Conservation (phyloP, 2,113 vertebrate genomes). For the Zosterops hypoxanthus region DNA sequence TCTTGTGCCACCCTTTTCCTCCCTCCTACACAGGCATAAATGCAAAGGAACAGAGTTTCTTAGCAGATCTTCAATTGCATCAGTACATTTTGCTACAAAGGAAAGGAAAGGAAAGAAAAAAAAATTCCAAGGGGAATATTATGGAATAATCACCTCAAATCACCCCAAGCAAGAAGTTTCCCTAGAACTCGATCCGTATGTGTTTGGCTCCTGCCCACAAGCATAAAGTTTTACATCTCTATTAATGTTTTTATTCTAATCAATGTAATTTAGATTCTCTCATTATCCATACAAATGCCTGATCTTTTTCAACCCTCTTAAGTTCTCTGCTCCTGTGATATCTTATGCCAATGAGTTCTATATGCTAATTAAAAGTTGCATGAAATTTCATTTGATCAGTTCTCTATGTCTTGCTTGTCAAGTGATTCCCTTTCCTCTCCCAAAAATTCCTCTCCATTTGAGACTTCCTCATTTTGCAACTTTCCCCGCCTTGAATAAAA, state of each 20-base stretch:
- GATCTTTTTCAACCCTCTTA: conserved; percentile 10
- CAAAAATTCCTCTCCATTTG: not conserved
- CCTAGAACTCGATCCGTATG: not conserved
- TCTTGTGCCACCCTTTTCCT: not conserved
- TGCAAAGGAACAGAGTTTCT: not conserved
- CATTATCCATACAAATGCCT: not conserved
- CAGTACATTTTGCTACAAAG: not conserved
- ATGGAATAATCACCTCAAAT: not conserved
- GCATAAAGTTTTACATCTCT: not conserved
- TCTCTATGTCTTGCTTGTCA: not conserved
- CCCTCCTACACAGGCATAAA: not conserved
- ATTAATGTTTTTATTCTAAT: not conserved
- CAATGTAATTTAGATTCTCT: not conserved
- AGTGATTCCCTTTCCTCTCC: not conserved
- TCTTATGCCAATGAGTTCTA: not conserved
- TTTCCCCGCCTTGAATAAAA: not conserved
- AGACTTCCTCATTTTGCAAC: not conserved
- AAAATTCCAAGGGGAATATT: not conserved
- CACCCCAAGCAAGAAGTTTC: not conserved
- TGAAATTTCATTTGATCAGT: conserved; percentile 1
- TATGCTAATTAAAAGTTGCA: not conserved
- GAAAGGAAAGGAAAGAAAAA: not conserved
- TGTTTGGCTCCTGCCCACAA: not conserved
- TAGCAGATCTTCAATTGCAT: not conserved
- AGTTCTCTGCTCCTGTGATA: not conserved